A percentile compares a stretch with the other conserved stretches of the same genome.
phyloP scores from a whole-genome alignment of 2,888 invertebrate genomes.

The Apomyelois bistriatella region DNA sequence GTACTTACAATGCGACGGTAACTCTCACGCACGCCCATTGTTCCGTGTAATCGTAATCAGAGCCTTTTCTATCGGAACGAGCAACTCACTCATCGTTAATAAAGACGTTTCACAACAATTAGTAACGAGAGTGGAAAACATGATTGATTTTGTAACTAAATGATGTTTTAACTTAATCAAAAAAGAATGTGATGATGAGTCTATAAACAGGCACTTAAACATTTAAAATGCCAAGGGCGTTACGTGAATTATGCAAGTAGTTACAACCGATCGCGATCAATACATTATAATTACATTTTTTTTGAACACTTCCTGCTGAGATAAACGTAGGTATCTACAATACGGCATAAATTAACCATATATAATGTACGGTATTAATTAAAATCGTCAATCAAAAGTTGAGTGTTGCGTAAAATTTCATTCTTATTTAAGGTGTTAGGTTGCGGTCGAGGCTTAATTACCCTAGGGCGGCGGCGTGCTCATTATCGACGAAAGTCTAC shows the following conservation, averaged over 20 bases:
- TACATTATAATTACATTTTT: too few relatives aligned
- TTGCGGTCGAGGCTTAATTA: constrained; percentile 52
- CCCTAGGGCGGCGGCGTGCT: constrained; percentile 43
- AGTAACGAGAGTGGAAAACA: constrained; percentile 24
- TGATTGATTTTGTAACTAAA: background rate
- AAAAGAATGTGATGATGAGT: too few relatives aligned
- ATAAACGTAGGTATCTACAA: too few relatives aligned
- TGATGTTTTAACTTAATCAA: too few relatives aligned
- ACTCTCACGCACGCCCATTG: constrained; percentile 69
- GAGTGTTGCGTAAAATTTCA: constrained; percentile 26
- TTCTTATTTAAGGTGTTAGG: constrained; percentile 44
- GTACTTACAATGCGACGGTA: constrained; percentile 42
- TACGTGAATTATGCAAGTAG: too few relatives aligned
- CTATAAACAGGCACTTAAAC: too few relatives aligned
- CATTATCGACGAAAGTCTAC: constrained; percentile 66
- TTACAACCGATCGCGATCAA: too few relatives aligned
- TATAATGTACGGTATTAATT: too few relatives aligned
- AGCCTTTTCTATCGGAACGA: constrained; percentile 59
- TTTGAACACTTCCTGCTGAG: too few relatives aligned
- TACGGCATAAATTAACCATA: too few relatives aligned
- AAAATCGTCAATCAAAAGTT: background rate
- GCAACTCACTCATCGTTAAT: constrained; percentile 43
- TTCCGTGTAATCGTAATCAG: constrained; percentile 65
- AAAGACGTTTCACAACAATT: constrained; percentile 57
- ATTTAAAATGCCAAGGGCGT: too few relatives aligned